Base-by-base conservation (phyloP, 2,888 invertebrate species). In the Anarsia innoxiella region DNA sequence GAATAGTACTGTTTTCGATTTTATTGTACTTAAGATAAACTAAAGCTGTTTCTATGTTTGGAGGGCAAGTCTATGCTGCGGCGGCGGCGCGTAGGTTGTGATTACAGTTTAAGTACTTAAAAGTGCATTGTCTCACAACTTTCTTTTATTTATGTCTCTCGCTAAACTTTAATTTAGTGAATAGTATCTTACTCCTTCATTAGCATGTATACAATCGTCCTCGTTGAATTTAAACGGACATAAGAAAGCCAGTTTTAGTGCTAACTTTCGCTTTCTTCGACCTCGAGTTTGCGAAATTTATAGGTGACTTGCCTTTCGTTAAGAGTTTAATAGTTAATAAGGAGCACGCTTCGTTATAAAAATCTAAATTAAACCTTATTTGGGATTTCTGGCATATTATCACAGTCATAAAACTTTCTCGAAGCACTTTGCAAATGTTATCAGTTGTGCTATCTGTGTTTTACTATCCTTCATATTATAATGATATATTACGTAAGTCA, bases 131-230 rank as follows among this genome's bases (percentile, higher is more conserved):
- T 33, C 15, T 26, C 8, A 11, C 15, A 9, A 26, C 33, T 33
- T 33, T 33, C 33, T 14, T 26, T 10, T 15, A 10, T 12, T 13
- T 33, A 26, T 15, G 11, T 14, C 15, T 33, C 12, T n/a, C n/a
- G n/a, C 12, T 11, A 15, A 10, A 25, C 12, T 23, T 13, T 12
- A 23, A 26, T 1, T 8, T 13, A 5, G 13, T 16, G 4, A 30
- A 29, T 19, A 5, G 19, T 5, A 9, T 16, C 10, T 26, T 15
- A 11, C 26, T n/a, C 11, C 14, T 33, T 33, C 33, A 33, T 33
- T 33, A 26, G 33, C 33, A 33, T 33, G 32, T 32, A 23, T 26
- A 30, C 30, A 15, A 33, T 33, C 26, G 33, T 33, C 26, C 33
- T 15, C 33, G 3, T 4, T 10, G 33, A 26, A 33, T 26, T 33